A percentile compares a stretch with the other conserved stretches of the same genome.
Evolutionary conservation across 2,888 invertebrate genomes (phyloP).

Genomic region (Myopa tessellatipennis): DNA sequence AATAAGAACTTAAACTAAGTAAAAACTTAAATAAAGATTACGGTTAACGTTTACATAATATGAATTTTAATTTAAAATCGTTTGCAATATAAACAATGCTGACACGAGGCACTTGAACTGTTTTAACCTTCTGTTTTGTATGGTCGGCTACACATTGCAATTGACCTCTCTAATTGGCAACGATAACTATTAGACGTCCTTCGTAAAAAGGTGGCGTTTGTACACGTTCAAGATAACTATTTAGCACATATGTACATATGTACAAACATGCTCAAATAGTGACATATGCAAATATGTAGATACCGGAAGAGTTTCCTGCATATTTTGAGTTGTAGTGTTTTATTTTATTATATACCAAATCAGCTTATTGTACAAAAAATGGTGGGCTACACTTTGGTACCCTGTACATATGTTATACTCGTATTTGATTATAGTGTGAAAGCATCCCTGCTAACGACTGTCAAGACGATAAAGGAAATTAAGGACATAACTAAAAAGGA

Average conservation of each 20-base stretch:
- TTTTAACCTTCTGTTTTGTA: neutral
- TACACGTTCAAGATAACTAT: neutral
- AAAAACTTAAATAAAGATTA: too few relatives aligned
- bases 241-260: constrained; percentile 14
- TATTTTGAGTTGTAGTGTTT: neutral
- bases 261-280: neutral
- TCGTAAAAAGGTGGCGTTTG: neutral
- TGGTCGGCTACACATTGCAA: neutral
- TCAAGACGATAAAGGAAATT: too few relatives aligned
- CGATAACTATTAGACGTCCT: neutral
- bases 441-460: too few relatives aligned
- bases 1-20: too few relatives aligned
- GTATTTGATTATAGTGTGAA: too few relatives aligned
- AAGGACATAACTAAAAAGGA: too few relatives aligned
- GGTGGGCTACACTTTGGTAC: too few relatives aligned
- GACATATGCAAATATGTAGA: neutral
- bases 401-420: too few relatives aligned
- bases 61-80: neutral
- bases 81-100: neutral
- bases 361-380: too few relatives aligned
- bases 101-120: constrained; percentile 11
- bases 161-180: neutral
- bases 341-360: too few relatives aligned
- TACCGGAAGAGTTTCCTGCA: constrained; percentile 7
- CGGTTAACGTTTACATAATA: too few relatives aligned